Base-by-base conservation (phyloP, 2,888 invertebrate genomes). In the Brachyopa scutellaris region DNA sequence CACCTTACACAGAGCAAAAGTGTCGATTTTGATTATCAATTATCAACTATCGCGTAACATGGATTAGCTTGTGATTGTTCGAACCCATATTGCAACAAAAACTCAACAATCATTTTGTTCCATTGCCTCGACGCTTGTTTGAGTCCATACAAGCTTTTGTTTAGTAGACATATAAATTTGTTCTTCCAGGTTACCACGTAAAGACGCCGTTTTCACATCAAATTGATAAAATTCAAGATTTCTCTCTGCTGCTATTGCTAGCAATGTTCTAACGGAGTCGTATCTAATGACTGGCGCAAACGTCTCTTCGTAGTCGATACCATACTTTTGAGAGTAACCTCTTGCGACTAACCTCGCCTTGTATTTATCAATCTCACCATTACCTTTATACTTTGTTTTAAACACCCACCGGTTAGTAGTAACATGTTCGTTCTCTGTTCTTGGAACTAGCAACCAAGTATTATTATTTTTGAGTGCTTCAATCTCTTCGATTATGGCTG, bases 1-100 rank as follows among this genome's bases (percentile, higher is more conserved):
- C n/a, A n/a, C 86, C 7, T 86, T 86, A 80, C 84, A 86, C 2
- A 86, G 55, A 4, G 80, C 84, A 86, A 15, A 11, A 85, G 77
- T 11, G 80, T 55, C n/a, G n/a, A n/a, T n/a, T n/a, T n/a, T n/a
- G n/a, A n/a, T n/a, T 11, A 53, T 47, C 13, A 11, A n/a, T 13
- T 40, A 17, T 45, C n/a, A 9, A 26, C 8, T 15, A 11, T 33
- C 51, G 29, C n/a, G 38, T 8, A 70, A 55, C 79, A 84, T 33
- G 47, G 15, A 55, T 84, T 70, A 31, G 67, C 74, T 61, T 15
- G 7, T 13, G 84, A 62, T 49, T 83, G 83, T 26, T 40, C 62
- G 15, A 77, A 64, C 26, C 77, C 57, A 62, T 40, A 49, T 23
- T 73, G 19, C 2, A 21, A 7, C 7, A 77, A 33, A 59, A 73